Evolutionary conservation across 2,888 invertebrate genomes (phyloP).

Genomic region (Subacronicta megacephala): DNA sequence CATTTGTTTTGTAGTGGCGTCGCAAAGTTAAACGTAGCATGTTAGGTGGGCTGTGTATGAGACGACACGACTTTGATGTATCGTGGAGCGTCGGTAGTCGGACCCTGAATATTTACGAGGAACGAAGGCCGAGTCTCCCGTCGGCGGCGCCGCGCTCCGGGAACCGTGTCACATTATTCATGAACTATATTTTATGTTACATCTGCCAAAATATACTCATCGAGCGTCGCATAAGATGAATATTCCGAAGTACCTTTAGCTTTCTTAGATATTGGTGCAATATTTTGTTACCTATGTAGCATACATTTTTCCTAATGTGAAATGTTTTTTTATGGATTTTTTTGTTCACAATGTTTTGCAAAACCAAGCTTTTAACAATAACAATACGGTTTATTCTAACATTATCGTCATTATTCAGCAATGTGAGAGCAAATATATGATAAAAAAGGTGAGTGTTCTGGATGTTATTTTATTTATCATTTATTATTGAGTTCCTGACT

Average conservation of each 20-base stretch:
- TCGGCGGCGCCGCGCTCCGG: constrained; percentile 51
- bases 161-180: constrained; percentile 79
- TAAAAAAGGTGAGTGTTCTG: constrained; percentile 17
- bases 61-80: constrained; percentile 81
- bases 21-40: constrained; percentile 58
- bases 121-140: constrained; percentile 59
- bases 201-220: constrained; percentile 69
- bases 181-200: constrained; percentile 70
- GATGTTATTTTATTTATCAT: constrained; percentile 42
- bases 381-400: too few relatives aligned
- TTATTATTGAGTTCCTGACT: constrained; percentile 47
- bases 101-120: constrained; percentile 84
- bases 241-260: constrained; percentile 37
- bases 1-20: constrained; percentile 55
- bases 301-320: constrained; percentile 6
- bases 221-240: constrained; percentile 48
- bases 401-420: too few relatives aligned
- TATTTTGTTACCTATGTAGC: constrained; percentile 17
- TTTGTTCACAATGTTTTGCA: too few relatives aligned
- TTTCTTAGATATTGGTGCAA: constrained; percentile 25
- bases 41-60: constrained; percentile 61
- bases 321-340: not conserved
- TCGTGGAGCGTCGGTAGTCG: constrained; percentile 73
- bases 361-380: too few relatives aligned
- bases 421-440: too few relatives aligned